Conservation (phyloP, 2,888 invertebrate genomes). For the Phasia obesa region DNA sequence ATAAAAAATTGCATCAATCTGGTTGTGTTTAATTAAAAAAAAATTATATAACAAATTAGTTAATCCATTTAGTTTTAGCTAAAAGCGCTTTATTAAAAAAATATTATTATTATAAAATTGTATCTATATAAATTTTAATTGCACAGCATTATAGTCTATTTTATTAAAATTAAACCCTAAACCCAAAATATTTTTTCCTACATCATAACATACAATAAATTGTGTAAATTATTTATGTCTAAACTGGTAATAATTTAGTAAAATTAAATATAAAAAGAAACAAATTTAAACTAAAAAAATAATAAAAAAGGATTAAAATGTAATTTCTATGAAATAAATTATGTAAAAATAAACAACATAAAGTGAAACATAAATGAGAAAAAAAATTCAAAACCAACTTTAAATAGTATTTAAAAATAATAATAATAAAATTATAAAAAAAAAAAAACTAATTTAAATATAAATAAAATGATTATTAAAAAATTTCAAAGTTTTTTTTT, state of each 20-base stretch:
- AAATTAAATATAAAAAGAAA: constrained; percentile 51
- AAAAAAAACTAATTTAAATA: constrained; percentile 62
- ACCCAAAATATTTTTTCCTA: constrained; percentile 12
- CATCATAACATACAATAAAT: constrained; percentile 1
- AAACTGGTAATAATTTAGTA: constrained; percentile 60
- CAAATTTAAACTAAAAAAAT: constrained; percentile 34
- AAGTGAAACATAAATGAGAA: constrained; percentile 64
- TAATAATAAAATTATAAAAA: constrained; percentile 39
- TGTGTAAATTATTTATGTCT: constrained; percentile 56
- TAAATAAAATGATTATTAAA: constrained; percentile 43
- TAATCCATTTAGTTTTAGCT: constrained; percentile 46
- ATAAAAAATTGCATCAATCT: constrained; percentile 80
- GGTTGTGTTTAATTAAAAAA: constrained; percentile 80
- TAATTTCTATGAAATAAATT: constrained; percentile 79
- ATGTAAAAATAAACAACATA: constrained; percentile 71
- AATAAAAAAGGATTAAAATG: constrained; percentile 70
- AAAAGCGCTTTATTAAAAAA: constrained; percentile 35
- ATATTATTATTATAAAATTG: neutral
- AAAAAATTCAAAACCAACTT: constrained; percentile 76
- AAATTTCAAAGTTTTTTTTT: constrained; percentile 1
- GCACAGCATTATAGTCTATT: constrained; percentile 44
- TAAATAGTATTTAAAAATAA: constrained; percentile 60
- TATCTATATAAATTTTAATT: constrained; percentile 28
- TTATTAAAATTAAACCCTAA: constrained; percentile 3
- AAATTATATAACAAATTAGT: constrained; percentile 4